A percentile compares a stretch with the other conserved stretches of the same genome.
Conservation (phyloP, 2,113 vertebrate species). For the Percopsis transmontana region DNA sequence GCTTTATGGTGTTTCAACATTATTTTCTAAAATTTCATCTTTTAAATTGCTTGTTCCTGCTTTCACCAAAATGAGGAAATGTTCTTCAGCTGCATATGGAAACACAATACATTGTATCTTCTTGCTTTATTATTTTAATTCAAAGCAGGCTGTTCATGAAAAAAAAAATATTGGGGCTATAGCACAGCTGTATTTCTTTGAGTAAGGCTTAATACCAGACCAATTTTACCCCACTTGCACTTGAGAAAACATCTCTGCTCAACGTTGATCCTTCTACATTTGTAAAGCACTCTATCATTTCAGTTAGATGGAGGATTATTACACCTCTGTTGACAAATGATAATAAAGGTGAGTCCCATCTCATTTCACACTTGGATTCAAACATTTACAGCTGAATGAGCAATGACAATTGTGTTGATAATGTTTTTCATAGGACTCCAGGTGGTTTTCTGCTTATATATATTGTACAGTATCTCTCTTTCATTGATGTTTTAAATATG, state of each 20-base stretch:
- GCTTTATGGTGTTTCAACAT: too few relatives aligned
- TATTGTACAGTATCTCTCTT: neutral
- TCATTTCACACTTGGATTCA: neutral
- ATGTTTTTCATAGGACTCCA: too few relatives aligned
- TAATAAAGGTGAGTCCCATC: neutral
- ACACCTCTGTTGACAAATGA: neutral
- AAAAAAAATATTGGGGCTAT: neutral
- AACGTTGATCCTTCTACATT: neutral
- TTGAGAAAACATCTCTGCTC: neutral
- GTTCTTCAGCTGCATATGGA: too few relatives aligned
- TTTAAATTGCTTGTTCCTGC: too few relatives aligned
- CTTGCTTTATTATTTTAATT: neutral
- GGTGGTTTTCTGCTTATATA: too few relatives aligned
- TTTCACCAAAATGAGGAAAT: too few relatives aligned
- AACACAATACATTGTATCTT: neutral
- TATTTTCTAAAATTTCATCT: too few relatives aligned
- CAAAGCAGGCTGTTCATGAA: neutral
- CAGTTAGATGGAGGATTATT: neutral
- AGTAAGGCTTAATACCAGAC: neutral
- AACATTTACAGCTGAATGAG: neutral
- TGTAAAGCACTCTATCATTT: too few relatives aligned
- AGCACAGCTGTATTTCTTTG: neutral
- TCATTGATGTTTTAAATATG: constrained; percentile 54
- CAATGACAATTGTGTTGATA: too few relatives aligned
- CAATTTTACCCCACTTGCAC: neutral